phyloP scores from a whole-genome alignment of 2,113 vertebrate species.

The Thymallus thymallus region DNA sequence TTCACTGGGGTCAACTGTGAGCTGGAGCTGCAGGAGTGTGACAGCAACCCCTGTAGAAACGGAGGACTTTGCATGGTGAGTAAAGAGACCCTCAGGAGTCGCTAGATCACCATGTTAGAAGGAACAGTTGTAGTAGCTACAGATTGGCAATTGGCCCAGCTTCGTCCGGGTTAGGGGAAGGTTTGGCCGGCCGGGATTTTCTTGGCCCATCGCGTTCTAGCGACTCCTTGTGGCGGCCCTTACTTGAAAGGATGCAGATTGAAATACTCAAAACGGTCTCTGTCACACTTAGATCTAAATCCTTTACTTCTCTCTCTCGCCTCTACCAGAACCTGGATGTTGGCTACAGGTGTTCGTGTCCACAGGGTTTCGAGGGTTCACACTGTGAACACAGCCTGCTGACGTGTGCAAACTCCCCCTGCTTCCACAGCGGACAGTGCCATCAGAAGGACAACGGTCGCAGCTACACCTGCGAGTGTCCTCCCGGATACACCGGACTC shows the following conservation, averaged over 20 bases:
- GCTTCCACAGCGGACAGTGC: slow-evolving; percentile 92
- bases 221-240: no score
- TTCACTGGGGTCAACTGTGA: slow-evolving; percentile 91
- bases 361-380: slow-evolving; percentile 84
- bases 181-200: no score
- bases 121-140: no score
- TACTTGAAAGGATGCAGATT: no score
- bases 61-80: slow-evolving; percentile 90
- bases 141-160: no score
- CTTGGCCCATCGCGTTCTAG: no score
- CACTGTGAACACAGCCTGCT: slow-evolving; percentile 89
- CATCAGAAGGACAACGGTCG: slow-evolving; percentile 83
- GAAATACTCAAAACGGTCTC: no score
- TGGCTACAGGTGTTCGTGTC: slow-evolving; percentile 85
- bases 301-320: neutral
- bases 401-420: slow-evolving; percentile 88
- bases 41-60: slow-evolving; percentile 93
- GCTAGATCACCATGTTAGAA: no score
- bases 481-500: slow-evolving; percentile 88
- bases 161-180: no score
- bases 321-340: slow-evolving; percentile 82
- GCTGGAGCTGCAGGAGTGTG: slow-evolving; percentile 89
- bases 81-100: neutral
- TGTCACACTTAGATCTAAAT: neutral
- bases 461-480: slow-evolving; percentile 90